A percentile compares a stretch with the other conserved stretches of the same genome.
These are phyloP conservation scores for Acanthoscelides obtectus DNA, from an alignment of 2,888 invertebrate species.

Conservation along the genomic window DNA sequence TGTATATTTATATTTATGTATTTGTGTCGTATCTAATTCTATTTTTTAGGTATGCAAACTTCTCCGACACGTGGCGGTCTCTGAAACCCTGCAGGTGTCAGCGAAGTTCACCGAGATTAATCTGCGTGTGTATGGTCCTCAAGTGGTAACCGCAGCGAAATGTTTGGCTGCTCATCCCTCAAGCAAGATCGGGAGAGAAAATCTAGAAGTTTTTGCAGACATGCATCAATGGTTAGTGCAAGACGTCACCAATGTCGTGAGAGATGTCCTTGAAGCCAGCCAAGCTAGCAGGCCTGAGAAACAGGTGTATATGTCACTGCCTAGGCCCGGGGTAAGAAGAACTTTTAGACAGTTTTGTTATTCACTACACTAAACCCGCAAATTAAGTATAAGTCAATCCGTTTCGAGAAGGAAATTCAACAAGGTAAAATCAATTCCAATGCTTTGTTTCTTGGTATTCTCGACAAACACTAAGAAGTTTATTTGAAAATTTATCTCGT, in stretches of 20 bases:
- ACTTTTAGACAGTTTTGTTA: no score
- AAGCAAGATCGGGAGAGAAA: constrained; percentile 94
- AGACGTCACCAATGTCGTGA: constrained; percentile 85
- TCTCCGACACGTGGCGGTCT: constrained; percentile 89
- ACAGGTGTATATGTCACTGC: constrained; percentile 88
- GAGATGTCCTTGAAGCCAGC: constrained; percentile 80
- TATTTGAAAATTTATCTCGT: no score
- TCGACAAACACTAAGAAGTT: no score
- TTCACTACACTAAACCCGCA: no score
- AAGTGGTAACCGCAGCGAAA: constrained; percentile 87
- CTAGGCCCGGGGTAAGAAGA: constrained; percentile 83
- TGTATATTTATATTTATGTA: no score
- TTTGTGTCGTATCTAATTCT: no score
- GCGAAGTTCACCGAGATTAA: constrained; percentile 96
- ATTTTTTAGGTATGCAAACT: constrained; percentile 83
- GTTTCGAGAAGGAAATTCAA: no score
- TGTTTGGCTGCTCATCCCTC: constrained; percentile 87
- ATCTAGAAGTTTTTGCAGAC: constrained; percentile 90
- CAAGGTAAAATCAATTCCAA: no score
- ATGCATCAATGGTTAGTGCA: constrained; percentile 93
- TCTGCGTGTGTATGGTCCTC: constrained; percentile 90
- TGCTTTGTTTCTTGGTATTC: no score
- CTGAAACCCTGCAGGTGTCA: constrained; percentile 91
- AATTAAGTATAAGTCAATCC: no score
- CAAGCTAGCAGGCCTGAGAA: constrained; percentile 60